Evolutionary conservation across 1,140 invertebrate genomes (phyloP).

Genomic region (Danaus melanippus): DNA sequence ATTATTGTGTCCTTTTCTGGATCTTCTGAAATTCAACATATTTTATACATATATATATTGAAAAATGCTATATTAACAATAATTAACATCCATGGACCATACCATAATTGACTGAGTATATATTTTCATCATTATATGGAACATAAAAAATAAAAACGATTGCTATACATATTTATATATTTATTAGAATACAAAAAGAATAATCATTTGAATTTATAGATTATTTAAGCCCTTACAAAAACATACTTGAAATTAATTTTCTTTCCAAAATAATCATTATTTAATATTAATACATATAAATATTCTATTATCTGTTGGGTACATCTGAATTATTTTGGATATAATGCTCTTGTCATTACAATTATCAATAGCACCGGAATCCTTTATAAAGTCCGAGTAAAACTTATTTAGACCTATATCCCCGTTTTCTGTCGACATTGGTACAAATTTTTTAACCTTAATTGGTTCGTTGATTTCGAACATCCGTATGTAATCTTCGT

Average conservation of each 20-base stretch:
- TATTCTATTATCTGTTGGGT: slow-evolving; percentile 42
- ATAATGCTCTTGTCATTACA: slow-evolving; percentile 23
- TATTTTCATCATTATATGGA: too few relatives aligned
- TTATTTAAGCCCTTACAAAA: too few relatives aligned
- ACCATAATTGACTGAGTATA: too few relatives aligned
- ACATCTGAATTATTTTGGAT: slow-evolving; percentile 37
- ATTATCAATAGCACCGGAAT: slow-evolving; percentile 12
- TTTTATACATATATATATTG: too few relatives aligned
- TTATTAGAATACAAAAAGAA: too few relatives aligned
- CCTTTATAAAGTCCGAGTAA: slow-evolving; percentile 39
- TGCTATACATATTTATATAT: too few relatives aligned
- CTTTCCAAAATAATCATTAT: slow-evolving; percentile 8
- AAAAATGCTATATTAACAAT: too few relatives aligned
- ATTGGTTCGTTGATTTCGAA: slow-evolving; percentile 22
- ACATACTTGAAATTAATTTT: slow-evolving; percentile 14
- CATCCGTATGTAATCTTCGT: slow-evolving; percentile 33
- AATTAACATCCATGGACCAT: too few relatives aligned
- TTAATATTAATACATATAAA: slow-evolving; percentile 17
- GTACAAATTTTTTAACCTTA: slow-evolving; percentile 15
- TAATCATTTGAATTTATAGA: too few relatives aligned
- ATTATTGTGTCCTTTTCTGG: slow-evolving; percentile 65
- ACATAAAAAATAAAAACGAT: too few relatives aligned
- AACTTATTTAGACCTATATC: slow-evolving; percentile 51
- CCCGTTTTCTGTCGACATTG: slow-evolving; percentile 38
- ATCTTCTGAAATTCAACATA: slow-evolving; percentile 26